These are phyloP conservation scores for Ricordea florida DNA, from an alignment of 92 coral and sea anemone species.

Conservation along the genomic window DNA sequence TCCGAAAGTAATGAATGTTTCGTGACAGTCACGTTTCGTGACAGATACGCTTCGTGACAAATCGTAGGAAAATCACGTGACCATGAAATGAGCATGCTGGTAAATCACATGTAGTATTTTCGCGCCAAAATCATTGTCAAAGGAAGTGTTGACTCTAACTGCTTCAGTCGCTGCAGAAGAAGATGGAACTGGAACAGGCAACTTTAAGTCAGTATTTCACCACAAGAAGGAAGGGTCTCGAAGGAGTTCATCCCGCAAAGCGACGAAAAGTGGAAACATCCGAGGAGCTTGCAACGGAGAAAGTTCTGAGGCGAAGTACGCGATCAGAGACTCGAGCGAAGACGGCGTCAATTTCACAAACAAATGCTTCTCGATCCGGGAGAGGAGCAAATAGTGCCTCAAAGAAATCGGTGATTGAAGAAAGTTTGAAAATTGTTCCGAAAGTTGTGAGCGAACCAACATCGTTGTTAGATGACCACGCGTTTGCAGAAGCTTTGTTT, in stretches of 20 bases:
- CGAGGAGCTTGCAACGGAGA: not conserved
- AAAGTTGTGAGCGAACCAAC: slow-evolving; percentile 62
- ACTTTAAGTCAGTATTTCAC: slow-evolving; percentile 83
- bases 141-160: too few relatives aligned
- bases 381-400: slow-evolving; percentile 35
- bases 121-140: slow-evolving; percentile 78
- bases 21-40: too few relatives aligned
- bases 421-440: not conserved
- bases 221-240: slow-evolving; percentile 77
- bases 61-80: not conserved
- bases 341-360: slow-evolving; percentile 1
- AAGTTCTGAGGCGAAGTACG: not conserved
- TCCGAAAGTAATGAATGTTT: too few relatives aligned
- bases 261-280: slow-evolving; percentile 73
- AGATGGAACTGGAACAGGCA: slow-evolving; percentile 82
- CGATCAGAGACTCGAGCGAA: not conserved
- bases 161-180: not conserved
- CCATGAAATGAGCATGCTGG: not conserved
- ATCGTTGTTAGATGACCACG: slow-evolving; percentile 85
- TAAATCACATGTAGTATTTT: slow-evolving; percentile 56
- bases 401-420: slow-evolving; percentile 23
- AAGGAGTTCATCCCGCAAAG: slow-evolving; percentile 91
- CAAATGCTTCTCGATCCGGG: slow-evolving; percentile 17
- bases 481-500: slow-evolving; percentile 51
- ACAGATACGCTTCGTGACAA: too few relatives aligned